Evolutionary conservation across 2,888 invertebrate genomes (phyloP).

Genomic region (Neria commutata): DNA sequence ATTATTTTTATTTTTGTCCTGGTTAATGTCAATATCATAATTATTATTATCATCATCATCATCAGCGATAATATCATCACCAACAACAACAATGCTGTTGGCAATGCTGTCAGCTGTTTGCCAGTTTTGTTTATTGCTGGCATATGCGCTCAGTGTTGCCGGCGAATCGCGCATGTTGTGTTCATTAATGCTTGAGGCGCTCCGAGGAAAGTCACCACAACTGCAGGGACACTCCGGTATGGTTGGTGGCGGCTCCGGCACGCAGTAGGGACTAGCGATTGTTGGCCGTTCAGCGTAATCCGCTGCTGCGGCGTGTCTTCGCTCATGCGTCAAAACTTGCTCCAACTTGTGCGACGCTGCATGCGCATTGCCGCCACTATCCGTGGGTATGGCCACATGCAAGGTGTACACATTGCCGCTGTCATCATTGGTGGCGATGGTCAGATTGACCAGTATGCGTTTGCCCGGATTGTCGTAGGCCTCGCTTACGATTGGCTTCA

Average conservation of each 20-base stretch:
- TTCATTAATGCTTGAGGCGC: background rate
- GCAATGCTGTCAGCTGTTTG: constrained; percentile 2
- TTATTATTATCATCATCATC: constrained; percentile 12
- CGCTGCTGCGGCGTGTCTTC: constrained; percentile 2
- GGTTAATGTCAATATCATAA: constrained; percentile 4
- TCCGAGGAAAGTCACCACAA: constrained; percentile 29
- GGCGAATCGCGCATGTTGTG: constrained; percentile 9
- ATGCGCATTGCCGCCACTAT: constrained; percentile 36
- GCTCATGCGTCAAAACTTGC: constrained; percentile 49
- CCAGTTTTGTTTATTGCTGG: constrained; percentile 7
- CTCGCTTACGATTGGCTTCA: constrained; percentile 48
- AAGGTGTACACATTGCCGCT: constrained; percentile 72
- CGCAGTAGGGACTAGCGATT: constrained; percentile 47
- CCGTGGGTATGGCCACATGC: constrained; percentile 79
- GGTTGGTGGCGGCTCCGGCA: constrained; percentile 57
- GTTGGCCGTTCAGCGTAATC: background rate
- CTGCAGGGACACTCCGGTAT: constrained; percentile 60
- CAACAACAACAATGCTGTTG: constrained; percentile 18
- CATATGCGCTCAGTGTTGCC: background rate
- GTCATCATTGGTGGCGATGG: constrained; percentile 75
- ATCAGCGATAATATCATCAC: constrained; percentile 7
- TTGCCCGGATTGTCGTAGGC: constrained; percentile 53
- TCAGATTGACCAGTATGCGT: constrained; percentile 80
- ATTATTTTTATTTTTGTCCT: constrained; percentile 7
- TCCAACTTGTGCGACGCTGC: constrained; percentile 43